Evolutionary conservation across 2,797 vertebrate species (phyloP).

Genomic region (Sebastes flavidus): DNA sequence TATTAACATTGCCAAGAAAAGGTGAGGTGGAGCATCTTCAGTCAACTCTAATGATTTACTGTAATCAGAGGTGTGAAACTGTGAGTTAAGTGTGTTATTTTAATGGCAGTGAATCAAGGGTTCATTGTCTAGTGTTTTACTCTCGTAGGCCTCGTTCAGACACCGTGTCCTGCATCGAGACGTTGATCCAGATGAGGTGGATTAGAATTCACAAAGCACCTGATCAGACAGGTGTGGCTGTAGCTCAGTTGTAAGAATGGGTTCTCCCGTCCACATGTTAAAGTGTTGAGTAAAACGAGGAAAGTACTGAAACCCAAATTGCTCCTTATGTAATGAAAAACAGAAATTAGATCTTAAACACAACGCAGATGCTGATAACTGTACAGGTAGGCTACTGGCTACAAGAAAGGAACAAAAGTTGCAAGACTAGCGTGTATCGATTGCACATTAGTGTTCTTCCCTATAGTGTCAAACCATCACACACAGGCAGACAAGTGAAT

Average conservation of each 20-base stretch:
- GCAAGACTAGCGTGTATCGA: background rate
- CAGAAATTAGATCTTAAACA: background rate
- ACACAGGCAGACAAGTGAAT: background rate
- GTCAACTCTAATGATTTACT: slow-evolving; percentile 12
- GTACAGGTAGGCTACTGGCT: background rate
- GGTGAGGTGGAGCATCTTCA: background rate
- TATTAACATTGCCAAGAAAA: slow-evolving; percentile 3
- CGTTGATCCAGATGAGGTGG: background rate
- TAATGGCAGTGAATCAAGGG: background rate
- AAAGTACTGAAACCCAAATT: background rate
- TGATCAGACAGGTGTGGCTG: background rate
- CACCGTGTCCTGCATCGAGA: background rate
- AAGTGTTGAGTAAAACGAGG: background rate
- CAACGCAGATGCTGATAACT: background rate
- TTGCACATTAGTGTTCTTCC: too few relatives aligned
- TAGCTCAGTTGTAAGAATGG: background rate
- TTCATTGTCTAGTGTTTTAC: background rate
- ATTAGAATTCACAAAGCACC: background rate
- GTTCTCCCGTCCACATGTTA: background rate
- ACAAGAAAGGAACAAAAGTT: background rate
- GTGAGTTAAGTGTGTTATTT: background rate
- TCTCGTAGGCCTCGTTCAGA: background rate
- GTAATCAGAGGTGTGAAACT: slow-evolving; percentile 1
- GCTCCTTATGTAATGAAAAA: background rate
- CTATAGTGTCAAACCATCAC: background rate